phyloP scores from a whole-genome alignment of 1,140 invertebrate genomes.

The Pararge aegeria region DNA sequence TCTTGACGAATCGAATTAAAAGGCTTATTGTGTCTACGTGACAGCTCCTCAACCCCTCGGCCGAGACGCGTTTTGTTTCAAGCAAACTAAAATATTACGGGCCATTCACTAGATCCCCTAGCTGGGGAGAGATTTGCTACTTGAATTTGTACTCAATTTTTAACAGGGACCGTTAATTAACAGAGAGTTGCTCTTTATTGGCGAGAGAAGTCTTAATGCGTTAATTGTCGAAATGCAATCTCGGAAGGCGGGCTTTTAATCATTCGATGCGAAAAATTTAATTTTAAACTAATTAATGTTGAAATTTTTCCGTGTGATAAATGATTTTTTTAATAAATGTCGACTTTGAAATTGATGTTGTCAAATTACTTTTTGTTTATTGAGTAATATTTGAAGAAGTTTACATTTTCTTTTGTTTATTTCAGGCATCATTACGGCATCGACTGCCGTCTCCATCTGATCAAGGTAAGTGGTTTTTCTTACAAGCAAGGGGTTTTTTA shows the following conservation, averaged over 20 bases:
- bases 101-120: conserved; percentile 71
- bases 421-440: conserved; percentile 72
- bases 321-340: conserved; percentile 59
- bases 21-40: conserved; percentile 80
- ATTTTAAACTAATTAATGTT: conserved; percentile 51
- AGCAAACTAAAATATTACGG: conserved; percentile 79
- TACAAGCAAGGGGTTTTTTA: not conserved
- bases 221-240: conserved; percentile 80
- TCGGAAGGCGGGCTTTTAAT: conserved; percentile 67
- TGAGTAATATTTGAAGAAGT: conserved; percentile 20
- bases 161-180: conserved; percentile 78
- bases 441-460: conserved; percentile 67
- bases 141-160: conserved; percentile 80
- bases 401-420: conserved; percentile 47
- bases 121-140: conserved; percentile 62
- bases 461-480: conserved; percentile 57
- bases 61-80: conserved; percentile 67
- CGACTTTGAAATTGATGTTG: conserved; percentile 13
- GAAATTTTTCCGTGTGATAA: conserved; percentile 49
- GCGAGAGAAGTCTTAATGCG: conserved; percentile 72
- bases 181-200: conserved; percentile 74
- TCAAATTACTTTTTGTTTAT: conserved; percentile 12
- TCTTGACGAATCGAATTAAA: conserved; percentile 79
- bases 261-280: conserved; percentile 69
- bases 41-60: conserved; percentile 57